Evolutionary conservation across 1,140 invertebrate species (phyloP).

Genomic region (Plutomurus gul): DNA sequence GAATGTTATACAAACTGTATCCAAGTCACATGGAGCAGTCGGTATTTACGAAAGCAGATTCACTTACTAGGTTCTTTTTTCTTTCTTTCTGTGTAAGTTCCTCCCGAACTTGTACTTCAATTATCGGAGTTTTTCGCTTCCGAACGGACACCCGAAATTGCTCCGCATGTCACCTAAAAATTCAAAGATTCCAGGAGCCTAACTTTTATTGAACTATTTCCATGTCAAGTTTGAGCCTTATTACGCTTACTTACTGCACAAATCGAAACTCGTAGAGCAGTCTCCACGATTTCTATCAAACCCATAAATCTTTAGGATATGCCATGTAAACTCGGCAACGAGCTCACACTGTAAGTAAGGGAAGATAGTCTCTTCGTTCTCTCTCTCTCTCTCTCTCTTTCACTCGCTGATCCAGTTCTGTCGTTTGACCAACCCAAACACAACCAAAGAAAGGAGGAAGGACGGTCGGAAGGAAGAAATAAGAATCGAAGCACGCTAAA

Average conservation of each 20-base stretch:
- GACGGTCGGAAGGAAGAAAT: background rate
- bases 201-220: constrained; percentile 43
- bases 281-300: constrained; percentile 29
- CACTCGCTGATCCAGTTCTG: background rate
- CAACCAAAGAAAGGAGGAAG: background rate
- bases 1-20: too few relatives aligned
- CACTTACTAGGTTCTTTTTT: background rate
- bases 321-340: constrained; percentile 9
- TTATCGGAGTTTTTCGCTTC: background rate
- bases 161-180: constrained; percentile 40
- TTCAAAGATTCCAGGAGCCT: constrained; percentile 36
- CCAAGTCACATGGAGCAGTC: background rate
- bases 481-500: background rate
- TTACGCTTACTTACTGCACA: constrained; percentile 32
- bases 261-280: background rate
- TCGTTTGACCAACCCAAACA: background rate
- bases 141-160: constrained; percentile 42
- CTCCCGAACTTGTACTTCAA: constrained; percentile 23
- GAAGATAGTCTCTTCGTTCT: too few relatives aligned
- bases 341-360: constrained; percentile 4
- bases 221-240: constrained; percentile 38
- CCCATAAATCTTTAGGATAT: constrained; percentile 33
- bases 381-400: too few relatives aligned
- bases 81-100: background rate
- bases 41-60: background rate